Conservation (phyloP, 2,113 vertebrate genomes). For the Sceloporus undulatus region DNA sequence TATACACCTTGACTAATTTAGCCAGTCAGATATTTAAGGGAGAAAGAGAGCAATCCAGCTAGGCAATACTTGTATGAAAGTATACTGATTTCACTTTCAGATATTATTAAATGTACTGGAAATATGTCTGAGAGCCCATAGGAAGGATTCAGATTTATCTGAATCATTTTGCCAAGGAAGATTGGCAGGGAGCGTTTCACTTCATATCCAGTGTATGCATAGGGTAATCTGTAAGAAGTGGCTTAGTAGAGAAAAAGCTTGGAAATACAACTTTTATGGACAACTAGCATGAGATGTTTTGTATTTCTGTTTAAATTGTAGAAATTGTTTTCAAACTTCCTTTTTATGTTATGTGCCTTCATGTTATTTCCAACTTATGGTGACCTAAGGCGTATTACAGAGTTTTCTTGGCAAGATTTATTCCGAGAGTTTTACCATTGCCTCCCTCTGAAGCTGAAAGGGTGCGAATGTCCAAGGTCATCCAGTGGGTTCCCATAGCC, state of each 20-base stretch:
- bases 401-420: too few species aligned
- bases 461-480: too few species aligned
- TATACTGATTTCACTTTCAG: not conserved
- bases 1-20: not conserved
- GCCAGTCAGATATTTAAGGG: too few species aligned
- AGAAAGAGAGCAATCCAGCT: too few species aligned
- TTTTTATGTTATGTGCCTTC: not conserved
- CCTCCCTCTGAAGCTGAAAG: too few species aligned
- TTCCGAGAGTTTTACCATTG: too few species aligned
- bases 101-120: not conserved
- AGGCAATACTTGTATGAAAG: not conserved
- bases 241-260: not conserved
- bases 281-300: not conserved
- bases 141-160: not conserved
- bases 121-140: not conserved
- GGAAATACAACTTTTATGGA: too few species aligned
- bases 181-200: not conserved
- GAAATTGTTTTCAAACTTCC: not conserved
- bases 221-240: too few species aligned
- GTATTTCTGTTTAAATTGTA: not conserved
- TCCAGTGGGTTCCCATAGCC: too few species aligned
- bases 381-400: too few species aligned
- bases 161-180: not conserved
- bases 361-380: too few species aligned
- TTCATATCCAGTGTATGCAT: not conserved